phyloP scores from a whole-genome alignment of 2,797 vertebrate species.

The Crocodylus rhombifer region DNA sequence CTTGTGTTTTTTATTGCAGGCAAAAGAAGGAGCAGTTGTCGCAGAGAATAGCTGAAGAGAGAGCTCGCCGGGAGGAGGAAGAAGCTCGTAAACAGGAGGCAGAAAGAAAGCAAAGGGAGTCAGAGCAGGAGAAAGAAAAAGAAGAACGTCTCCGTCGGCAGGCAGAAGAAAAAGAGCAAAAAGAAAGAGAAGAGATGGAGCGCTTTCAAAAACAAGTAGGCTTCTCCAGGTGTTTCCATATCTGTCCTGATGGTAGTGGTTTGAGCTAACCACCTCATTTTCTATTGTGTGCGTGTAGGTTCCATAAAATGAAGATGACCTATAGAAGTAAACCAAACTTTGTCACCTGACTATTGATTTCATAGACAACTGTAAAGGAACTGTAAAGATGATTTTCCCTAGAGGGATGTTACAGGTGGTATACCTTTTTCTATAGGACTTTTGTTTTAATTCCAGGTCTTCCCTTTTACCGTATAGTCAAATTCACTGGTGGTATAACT shows the following conservation, averaged over 20 bases:
- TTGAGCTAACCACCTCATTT: neutral
- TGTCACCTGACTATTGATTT: neutral
- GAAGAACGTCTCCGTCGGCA: constrained; percentile 76
- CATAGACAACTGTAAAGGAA: neutral
- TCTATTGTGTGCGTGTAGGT: neutral
- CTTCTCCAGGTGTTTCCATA: neutral
- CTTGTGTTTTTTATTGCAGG: constrained; percentile 73
- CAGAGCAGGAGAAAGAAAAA: constrained; percentile 84
- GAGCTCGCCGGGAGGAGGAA: constrained; percentile 85
- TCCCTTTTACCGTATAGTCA: neutral
- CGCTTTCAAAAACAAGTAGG: constrained; percentile 90
- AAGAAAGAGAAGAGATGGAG: constrained; percentile 87
- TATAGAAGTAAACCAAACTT: neutral
- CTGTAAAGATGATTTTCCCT: neutral
- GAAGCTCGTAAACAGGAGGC: constrained; percentile 83
- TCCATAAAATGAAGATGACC: neutral
- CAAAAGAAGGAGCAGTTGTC: constrained; percentile 90
- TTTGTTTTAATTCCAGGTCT: neutral
- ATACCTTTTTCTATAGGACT: neutral
- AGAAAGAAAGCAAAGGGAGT: constrained; percentile 83
- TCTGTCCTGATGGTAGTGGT: fast-evolving
- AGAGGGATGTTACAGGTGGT: neutral
- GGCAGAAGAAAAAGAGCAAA: constrained; percentile 84
- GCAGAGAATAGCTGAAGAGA: constrained; percentile 89
- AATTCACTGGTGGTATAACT: neutral